phyloP scores from a whole-genome alignment of 2,113 vertebrate species.

The Saimiri boliviensis region DNA sequence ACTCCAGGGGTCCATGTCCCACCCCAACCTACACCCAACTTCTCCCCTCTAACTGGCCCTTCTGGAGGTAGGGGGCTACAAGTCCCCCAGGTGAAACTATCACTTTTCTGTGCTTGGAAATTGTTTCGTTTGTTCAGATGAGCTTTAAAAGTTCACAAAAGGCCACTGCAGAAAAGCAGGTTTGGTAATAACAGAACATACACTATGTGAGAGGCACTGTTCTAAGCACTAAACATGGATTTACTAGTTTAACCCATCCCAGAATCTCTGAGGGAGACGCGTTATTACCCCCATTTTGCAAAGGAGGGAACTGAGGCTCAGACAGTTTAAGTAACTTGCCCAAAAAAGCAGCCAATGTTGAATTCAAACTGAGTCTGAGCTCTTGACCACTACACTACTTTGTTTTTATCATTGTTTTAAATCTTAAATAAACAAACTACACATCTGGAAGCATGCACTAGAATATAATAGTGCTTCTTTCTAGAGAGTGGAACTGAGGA shows the following conservation, averaged over 20 bases:
- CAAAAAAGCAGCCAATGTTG: background rate
- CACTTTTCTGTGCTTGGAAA: background rate
- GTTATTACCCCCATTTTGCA: background rate
- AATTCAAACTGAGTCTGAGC: background rate
- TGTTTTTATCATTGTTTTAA: constrained; percentile 37
- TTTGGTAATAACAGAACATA: background rate
- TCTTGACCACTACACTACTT: background rate
- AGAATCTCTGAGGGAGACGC: background rate
- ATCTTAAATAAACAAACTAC: background rate
- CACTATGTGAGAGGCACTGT: background rate
- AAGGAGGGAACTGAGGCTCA: background rate
- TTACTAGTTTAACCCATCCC: background rate
- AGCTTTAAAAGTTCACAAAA: background rate
- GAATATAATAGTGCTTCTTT: background rate
- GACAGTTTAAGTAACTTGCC: background rate
- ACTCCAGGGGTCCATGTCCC: background rate
- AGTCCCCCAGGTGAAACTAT: background rate
- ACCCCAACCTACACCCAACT: background rate
- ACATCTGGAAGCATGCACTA: background rate
- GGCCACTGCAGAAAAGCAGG: background rate
- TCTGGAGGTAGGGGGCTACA: background rate
- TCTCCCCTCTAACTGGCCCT: background rate
- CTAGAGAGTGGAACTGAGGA: background rate
- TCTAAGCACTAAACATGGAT: background rate
- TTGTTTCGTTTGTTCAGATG: background rate